Evolutionary conservation across 2,113 vertebrate species (phyloP), one percentile per base, ranked within the genome.

Genomic region (Halichoeres trimaculatus): DNA sequence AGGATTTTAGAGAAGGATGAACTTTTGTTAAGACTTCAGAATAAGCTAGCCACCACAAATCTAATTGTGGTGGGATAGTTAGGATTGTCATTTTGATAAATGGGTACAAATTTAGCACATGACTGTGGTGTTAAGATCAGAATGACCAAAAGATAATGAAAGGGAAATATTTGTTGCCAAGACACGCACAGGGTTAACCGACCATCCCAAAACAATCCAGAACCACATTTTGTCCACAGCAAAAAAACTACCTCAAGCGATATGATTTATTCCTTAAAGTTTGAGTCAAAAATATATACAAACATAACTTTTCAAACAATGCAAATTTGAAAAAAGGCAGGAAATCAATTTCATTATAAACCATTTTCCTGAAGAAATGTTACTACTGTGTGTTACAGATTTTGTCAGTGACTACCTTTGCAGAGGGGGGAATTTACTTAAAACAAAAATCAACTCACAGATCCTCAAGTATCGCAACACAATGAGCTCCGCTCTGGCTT

Each of bases 81-180:
- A 92, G 85, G 92, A 94, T 94, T 93, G 93, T 94, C 92, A 91
- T 79, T 91, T 78, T 63, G 43, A 87, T 83, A 73, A 78, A 78
- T 35, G 40, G 43, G 36, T 56, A 63, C 38, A 74, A 51, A 74
- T 85, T 64, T 76, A 76, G 65, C 66, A 80, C 62, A 74, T 62
- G 55, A 74, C 30, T 23, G 35, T 45, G 63, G 57, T 61, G 43
- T 61, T 59, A 8, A 30, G 53, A 63, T 41, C n/a, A 72, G 63
- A 66, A 30, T 30, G 30, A 69, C 14, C 22, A 30, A 50, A 57
- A 30, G 4, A 10, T 53, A 26, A 59, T 47, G n/a, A 53, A 24
- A 56, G 54, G 71, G 30, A 68, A 76, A 71, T 20, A 23, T 61
- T 52, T 34, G 38, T 45, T 62, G 10, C 52, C 5, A 51, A 26